A percentile compares a stretch with the other conserved stretches of the same genome.
Conservation (phyloP, 2,797 vertebrate genomes). For the Tadarida brasiliensis region DNA sequence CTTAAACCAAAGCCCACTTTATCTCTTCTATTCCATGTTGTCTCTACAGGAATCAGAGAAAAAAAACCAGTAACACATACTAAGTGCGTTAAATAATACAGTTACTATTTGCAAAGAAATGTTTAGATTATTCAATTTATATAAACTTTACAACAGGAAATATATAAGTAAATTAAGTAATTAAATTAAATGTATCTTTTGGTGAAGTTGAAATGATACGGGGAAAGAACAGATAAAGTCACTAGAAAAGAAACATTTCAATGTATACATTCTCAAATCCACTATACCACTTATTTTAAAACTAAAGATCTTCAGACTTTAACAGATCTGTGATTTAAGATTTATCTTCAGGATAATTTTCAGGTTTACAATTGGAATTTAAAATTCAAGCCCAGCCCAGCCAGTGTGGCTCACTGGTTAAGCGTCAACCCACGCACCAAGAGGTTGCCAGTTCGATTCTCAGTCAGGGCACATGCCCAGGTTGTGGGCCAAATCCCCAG, state of each 20-base stretch:
- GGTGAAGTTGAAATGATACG: not conserved
- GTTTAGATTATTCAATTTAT: constrained; percentile 4
- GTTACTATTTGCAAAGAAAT: constrained; percentile 5
- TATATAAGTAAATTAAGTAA: not conserved
- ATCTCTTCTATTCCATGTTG: not conserved
- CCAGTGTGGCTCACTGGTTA: too few species aligned
- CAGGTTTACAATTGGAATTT: constrained; percentile 18
- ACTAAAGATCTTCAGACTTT: constrained; percentile 35
- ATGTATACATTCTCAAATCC: not conserved
- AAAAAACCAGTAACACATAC: not conserved
- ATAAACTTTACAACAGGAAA: constrained; percentile 14
- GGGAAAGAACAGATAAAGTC: constrained; percentile 10
- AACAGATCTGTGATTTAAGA: not conserved
- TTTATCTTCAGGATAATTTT: constrained; percentile 20
- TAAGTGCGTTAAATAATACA: not conserved
- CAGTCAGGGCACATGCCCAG: too few species aligned
- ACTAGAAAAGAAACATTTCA: constrained; percentile 33
- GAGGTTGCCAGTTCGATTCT: too few species aligned
- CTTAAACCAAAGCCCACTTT: constrained; percentile 35
- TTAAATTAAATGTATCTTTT: not conserved
- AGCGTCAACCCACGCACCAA: too few species aligned
- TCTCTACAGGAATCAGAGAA: constrained; percentile 3
- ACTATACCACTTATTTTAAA: not conserved
- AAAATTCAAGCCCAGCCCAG: not conserved
- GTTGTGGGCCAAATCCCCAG: too few species aligned